Evolutionary conservation across 2,113 vertebrate genomes (phyloP), one percentile per base, ranked within the genome.

Genomic region (Xenopus tropicalis): DNA sequence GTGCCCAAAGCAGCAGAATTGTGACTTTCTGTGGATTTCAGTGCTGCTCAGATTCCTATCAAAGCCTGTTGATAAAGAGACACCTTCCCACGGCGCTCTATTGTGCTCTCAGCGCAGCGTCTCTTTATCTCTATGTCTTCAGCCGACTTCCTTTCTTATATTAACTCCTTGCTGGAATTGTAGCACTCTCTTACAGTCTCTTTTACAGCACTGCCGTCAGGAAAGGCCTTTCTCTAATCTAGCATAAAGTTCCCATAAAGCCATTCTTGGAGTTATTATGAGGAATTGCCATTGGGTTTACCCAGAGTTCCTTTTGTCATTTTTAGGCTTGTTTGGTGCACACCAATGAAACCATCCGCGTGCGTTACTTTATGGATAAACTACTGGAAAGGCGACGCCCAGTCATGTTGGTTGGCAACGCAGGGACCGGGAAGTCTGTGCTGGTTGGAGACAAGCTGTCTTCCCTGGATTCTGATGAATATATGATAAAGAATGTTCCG

Each of bases 361-460:
- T 97, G 17, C 91, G 89, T 42, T 99, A 94, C 85, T 95, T 98
- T 52, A 81, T 94, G 88, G 92, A 93, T 77, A 72, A 82, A 61
- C 93, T 99, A 9, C 79, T 98, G 87, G 85, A 89, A 25, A 82
- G 2, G 17, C 79, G 19, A 6, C 83, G 88, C 56, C 95, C 96
- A 0, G 82, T 99, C 78, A 95, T 99, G 96, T 83, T 98, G 59
- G 94, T 98, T 54, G 97, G 97, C 46, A 85, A 84, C 0, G 93
- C 95, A 0, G 96, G 97, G 70, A 95, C 89, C 0, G 96, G 97
- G 56, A 98, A 98, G 78, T 96, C 97, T 0, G 92, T 95, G 23
- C 86, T 98, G 80, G 91, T 98, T 9, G 91, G 88, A 14, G 86
- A 93, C 68, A 95, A 92, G 65, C 88, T 99, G 58, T 83, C 85